phyloP scores from a whole-genome alignment of 2,797 vertebrate genomes.

The Momotus momota region DNA sequence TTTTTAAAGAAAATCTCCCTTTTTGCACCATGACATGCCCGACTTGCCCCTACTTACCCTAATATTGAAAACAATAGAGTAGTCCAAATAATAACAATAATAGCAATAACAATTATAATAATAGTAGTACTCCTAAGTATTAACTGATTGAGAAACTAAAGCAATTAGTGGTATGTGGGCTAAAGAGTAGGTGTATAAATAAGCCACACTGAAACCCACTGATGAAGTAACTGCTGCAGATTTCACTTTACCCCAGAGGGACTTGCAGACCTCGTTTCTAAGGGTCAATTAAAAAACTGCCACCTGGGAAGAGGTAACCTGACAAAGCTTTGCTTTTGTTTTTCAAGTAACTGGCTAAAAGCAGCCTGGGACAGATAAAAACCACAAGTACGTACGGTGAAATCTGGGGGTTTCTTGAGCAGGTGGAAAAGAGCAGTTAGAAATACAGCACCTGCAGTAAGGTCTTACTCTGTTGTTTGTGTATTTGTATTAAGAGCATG shows the following conservation, averaged over 20 bases:
- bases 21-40: not conserved
- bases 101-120: not conserved
- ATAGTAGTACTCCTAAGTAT: not conserved
- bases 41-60: not conserved
- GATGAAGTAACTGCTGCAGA: constrained; percentile 19
- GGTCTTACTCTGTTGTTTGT: not conserved
- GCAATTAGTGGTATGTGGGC: constrained; percentile 30
- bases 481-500: not conserved
- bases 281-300: not conserved
- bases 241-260: not conserved
- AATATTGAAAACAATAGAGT: not conserved
- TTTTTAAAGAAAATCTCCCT: not conserved
- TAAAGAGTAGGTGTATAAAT: constrained; percentile 40
- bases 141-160: constrained; percentile 35
- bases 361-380: not conserved
- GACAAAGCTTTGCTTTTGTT: not conserved
- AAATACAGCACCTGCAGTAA: not conserved
- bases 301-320: not conserved
- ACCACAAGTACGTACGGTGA: not conserved
- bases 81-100: too few relatives aligned
- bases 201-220: constrained; percentile 12
- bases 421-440: not conserved
- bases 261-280: not conserved
- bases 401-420: not conserved
- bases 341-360: not conserved